Conservation (phyloP, 2,888 invertebrate species). For the Nasonia oneida region DNA sequence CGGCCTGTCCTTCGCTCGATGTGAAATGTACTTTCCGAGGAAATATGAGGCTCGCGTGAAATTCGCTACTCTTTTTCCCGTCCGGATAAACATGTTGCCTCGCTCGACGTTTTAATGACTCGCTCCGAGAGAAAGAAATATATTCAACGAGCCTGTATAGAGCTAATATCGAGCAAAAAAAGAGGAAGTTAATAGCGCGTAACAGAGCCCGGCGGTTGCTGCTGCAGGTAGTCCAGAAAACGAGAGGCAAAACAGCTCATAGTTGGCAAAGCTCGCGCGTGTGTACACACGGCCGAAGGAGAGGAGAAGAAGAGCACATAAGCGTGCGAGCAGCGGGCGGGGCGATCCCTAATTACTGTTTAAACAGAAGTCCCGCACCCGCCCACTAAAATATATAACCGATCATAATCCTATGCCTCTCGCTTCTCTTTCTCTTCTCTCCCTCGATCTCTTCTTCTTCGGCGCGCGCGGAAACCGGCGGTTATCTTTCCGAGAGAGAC, state of each 20-base stretch:
- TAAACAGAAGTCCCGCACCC: conserved; percentile 77
- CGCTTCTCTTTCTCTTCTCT: conserved; percentile 50
- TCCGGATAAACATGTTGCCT: background rate
- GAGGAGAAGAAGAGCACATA: conserved; percentile 58
- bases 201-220: background rate
- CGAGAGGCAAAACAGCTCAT: conserved; percentile 24
- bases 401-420: conserved; percentile 72
- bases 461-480: background rate
- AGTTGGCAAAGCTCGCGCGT: conserved; percentile 26
- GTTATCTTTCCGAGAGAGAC: conserved; percentile 64
- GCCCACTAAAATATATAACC: conserved; percentile 76
- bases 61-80: conserved; percentile 4
- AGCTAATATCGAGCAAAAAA: background rate
- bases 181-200: background rate
- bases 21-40: conserved; percentile 27
- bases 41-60: conserved; percentile 20
- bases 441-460: background rate
- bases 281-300: background rate
- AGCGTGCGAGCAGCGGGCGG: conserved; percentile 75
- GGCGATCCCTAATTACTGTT: conserved; percentile 77
- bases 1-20: conserved; percentile 5
- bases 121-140: too few relatives aligned
- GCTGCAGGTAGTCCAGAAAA: conserved; percentile 9
- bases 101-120: background rate
- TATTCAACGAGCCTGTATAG: too few relatives aligned